Percentiles rank a stretch among this genome's conserved stretches.
phyloP scores from a whole-genome alignment of 2,888 invertebrate genomes.

The Acronicta psi region DNA sequence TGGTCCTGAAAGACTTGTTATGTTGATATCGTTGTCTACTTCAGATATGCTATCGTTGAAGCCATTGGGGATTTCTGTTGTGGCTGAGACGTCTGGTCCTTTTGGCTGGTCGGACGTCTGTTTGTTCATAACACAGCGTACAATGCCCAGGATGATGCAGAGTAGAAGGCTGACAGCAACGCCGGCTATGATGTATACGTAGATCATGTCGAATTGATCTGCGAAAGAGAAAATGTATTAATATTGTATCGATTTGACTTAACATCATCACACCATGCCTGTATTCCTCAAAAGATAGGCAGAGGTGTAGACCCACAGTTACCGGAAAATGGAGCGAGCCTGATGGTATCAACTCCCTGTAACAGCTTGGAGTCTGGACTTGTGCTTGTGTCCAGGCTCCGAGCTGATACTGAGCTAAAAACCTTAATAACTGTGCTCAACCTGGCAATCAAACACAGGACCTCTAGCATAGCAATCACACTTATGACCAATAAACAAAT shows the following conservation, averaged over 20 bases:
- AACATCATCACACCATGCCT: too few species aligned
- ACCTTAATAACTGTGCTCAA: too few species aligned
- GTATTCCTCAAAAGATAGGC: too few species aligned
- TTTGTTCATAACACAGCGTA: conserved; percentile 91
- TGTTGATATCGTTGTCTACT: conserved; percentile 93
- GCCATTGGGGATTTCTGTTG: conserved; percentile 93
- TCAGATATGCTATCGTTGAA: conserved; percentile 96
- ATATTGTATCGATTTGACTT: conserved; percentile 3
- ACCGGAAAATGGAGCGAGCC: too few species aligned
- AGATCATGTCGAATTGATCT: conserved; percentile 94
- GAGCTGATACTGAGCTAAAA: too few species aligned
- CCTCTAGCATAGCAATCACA: too few species aligned
- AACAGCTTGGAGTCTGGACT: too few species aligned
- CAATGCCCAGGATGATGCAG: conserved; percentile 92
- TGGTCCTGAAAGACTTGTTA: conserved; percentile 91
- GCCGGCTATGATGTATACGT: conserved; percentile 94
- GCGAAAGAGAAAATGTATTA: conserved; percentile 57
- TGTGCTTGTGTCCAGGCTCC: too few species aligned
- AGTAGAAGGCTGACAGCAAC: conserved; percentile 92
- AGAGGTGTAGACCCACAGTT: too few species aligned
- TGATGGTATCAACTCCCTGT: too few species aligned
- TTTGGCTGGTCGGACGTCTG: conserved; percentile 91
- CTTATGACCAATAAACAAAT: too few species aligned
- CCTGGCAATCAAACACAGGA: too few species aligned
- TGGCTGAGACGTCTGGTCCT: conserved; percentile 92